Conservation (phyloP, 2,797 vertebrate genomes). For the Mus spretus region DNA sequence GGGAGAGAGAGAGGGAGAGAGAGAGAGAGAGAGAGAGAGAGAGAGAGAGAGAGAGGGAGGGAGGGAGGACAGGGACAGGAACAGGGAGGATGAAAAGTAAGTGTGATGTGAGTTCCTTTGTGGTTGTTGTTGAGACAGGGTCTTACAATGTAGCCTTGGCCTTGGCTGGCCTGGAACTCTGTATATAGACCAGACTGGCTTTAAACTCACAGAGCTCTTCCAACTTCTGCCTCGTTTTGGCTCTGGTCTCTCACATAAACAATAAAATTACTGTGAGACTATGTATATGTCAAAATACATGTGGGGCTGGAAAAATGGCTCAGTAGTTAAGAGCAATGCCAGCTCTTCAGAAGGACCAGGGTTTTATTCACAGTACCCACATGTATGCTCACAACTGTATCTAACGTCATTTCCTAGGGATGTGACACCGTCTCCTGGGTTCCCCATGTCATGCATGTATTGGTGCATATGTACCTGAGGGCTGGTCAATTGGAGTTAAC, state of each 20-base stretch:
- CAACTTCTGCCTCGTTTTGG: background rate
- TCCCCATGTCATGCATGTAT: too few species aligned
- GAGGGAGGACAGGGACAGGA: background rate
- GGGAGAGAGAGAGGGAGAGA: too few species aligned
- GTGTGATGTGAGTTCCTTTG: background rate
- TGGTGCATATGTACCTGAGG: background rate
- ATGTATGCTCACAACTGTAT: background rate
- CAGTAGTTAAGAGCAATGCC: background rate
- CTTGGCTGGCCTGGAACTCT: background rate
- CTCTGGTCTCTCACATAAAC: background rate
- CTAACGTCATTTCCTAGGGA: background rate
- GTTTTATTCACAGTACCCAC: background rate
- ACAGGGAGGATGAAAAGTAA: too few species aligned
- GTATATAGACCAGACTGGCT: background rate
- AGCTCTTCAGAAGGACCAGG: background rate
- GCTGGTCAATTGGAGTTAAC: background rate
- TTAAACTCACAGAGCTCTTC: background rate
- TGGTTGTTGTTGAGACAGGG: background rate
- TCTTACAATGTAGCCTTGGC: background rate
- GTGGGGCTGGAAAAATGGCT: background rate
- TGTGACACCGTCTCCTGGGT: background rate
- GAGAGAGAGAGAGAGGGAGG: background rate
- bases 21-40: too few species aligned
- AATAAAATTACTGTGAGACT: background rate
- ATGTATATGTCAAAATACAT: background rate